Evolutionary conservation across 2,888 invertebrate species (phyloP), one percentile per base, ranked within the genome.

Genomic region (Synergus gifuensis): DNA sequence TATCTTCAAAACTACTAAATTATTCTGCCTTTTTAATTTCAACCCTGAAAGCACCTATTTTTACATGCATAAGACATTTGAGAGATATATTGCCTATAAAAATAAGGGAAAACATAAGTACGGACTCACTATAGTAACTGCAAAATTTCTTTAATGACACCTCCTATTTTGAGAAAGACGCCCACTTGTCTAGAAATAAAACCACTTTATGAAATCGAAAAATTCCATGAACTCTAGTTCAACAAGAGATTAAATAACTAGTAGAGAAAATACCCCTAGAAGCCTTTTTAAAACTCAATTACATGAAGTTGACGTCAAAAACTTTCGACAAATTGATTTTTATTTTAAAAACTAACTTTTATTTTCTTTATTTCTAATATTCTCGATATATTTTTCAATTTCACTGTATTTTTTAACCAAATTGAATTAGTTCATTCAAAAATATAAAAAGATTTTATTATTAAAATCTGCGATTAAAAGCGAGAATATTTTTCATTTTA

Each of bases 71-170:
- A 67, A 14, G 12, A 14, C 44, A 44, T 46, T 67, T 46, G 18
- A 44, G 67, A 67, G 22, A 67, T 67, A 44, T 67, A 67, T 46
- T 67, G 14, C 67, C 2, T 2, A 46, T 12, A 5, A 67, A 44
- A 67, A 66, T 18, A 42, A 4, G 44, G 12, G 18, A 67, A 44
- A 67, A 44, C 44, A 67, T 44, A 44, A 67, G 46, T 69, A 5
- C 16, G 14, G 69, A 46, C 16, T 28, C 16, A 22, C 0, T 1
- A 44, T 28, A 28, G 2, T 69, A 49, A 28, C 18, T 16, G n/a
- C 42, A 8, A 9, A 66, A 42, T 66, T 66, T 42, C 42, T 18
- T 28, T 69, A 22, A 69, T 49, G 16, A 8, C 14, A 69, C 14
- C 14, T 69, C 22, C 14, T 69, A 69, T 28, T 49, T 46, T 14